Conservation (phyloP, 2,113 vertebrate genomes). For the Brachyhypopomus occidentalis region DNA sequence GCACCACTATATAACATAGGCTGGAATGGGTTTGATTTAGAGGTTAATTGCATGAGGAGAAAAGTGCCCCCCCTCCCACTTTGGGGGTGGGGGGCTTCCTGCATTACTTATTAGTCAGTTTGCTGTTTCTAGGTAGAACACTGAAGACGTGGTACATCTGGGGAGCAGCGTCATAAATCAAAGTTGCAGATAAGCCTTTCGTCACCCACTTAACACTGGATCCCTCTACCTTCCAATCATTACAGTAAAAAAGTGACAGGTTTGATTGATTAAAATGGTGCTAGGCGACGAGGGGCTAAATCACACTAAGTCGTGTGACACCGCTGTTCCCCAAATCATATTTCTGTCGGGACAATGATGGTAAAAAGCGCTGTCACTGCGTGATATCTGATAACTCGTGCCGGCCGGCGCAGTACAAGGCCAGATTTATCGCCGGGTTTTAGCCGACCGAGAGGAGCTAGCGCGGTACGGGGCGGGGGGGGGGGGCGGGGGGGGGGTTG, state of each 20-base stretch:
- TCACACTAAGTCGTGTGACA: slow-evolving; percentile 96
- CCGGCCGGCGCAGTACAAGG: slow-evolving; percentile 76
- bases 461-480: slow-evolving; percentile 87
- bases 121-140: slow-evolving; percentile 69
- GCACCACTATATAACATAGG: too few relatives aligned
- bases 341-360: slow-evolving; percentile 96
- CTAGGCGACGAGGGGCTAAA: slow-evolving; percentile 88
- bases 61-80: slow-evolving; percentile 32
- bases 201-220: slow-evolving; percentile 87
- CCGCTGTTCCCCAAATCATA: slow-evolving; percentile 95
- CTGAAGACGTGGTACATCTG: slow-evolving; percentile 74
- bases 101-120: slow-evolving; percentile 80
- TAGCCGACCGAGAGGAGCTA: slow-evolving; percentile 79
- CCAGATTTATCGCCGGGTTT: slow-evolving; percentile 92
- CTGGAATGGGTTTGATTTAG: neutral
- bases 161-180: slow-evolving; percentile 84
- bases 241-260: slow-evolving; percentile 86
- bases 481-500: slow-evolving; percentile 89
- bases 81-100: slow-evolving; percentile 60
- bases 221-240: slow-evolving; percentile 88
- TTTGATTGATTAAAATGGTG: slow-evolving; percentile 98
- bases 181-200: slow-evolving; percentile 79
- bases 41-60: slow-evolving; percentile 35
- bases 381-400: slow-evolving; percentile 91
- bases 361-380: slow-evolving; percentile 91